Evolutionary conservation across 2,888 invertebrate species (phyloP), one percentile per base, ranked within the genome.

Genomic region (Mythimna vitellina): DNA sequence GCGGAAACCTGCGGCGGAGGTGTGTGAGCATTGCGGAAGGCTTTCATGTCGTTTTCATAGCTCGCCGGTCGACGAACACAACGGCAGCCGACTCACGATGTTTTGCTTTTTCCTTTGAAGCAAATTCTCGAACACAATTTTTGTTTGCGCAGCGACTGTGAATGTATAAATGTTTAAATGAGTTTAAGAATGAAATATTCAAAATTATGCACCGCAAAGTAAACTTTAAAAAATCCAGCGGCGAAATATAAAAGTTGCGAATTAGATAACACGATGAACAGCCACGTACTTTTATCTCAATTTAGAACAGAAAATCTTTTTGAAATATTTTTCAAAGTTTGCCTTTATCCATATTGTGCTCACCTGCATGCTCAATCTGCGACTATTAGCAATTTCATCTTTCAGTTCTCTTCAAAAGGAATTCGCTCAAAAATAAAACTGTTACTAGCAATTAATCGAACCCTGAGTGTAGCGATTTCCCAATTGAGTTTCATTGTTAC

Each of bases 11-110:
- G 76, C 66, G 78, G 86, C 72, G 71, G 78, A 71, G 73, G 75
- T 81, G 72, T 76, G 76, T 71, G 70, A 81, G 64, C 58, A 78
- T 81, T 80, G 84, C 77, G 82, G 80, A 86, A 81, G 71, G 72
- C 87, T 88, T 88, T 90, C 80, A 89, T 83, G 77, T 83, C 72
- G 79, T 78, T 79, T 82, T 83, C 84, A 87, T 83, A 81, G 74
- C 78, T 78, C 65, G 65, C 72, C 71, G 76, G 76, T 72, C 70
- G 80, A 68, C 76, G 63, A 83, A 73, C 76, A 80, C 70, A 80
- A 78, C 80, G 74, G 77, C 82, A 82, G 69, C 64, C 64, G 54
- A 53, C 64, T 77, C 66, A 74, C 76, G 68, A 76, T 84, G 82
- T 84, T 84, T 86, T 75, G 74, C 68, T 68, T 75, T 78, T 77